Evolutionary conservation across 1,140 invertebrate genomes (phyloP), one percentile per base, ranked within the genome.

Genomic region (Nebria ingens): DNA sequence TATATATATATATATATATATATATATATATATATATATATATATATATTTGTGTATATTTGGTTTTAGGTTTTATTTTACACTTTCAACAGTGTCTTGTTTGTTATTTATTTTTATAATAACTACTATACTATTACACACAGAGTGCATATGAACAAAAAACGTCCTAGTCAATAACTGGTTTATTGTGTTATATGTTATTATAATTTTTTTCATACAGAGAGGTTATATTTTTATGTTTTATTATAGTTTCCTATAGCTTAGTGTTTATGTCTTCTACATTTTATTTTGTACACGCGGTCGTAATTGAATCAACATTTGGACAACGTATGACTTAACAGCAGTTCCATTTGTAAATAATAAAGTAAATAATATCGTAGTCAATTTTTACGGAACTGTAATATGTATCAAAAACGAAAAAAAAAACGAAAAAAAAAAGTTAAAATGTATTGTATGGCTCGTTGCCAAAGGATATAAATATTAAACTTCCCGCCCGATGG

Each of bases 121-220:
- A 34, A 34, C 25, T 34, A 34, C 25, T 34, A 34, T 34, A 34
- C 25, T n/a, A n/a, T n/a, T n/a, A n/a, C n/a, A n/a, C n/a, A 29
- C 25, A 29, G 13, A 11, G 3, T 45, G 17, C 17, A 45, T 45
- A 12, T 45, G 40, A 45, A 45, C 40, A 45, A 45, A 45, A 45
- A 45, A 45, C 40, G 40, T 45, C 40, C 40, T 45, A 45, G 40
- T 45, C 40, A 45, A 45, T 45, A 45, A 45, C 40, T 45, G 40
- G 40, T 45, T 45, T 11, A 45, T 45, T 45, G 40, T 45, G 40
- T 45, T 45, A 45, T 45, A 34, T 34, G 6, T 6, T 34, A 34
- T 9, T 34, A 34, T 34, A 9, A 9, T 34, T 34, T 34, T 34
- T 34, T 34, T 34, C 25, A 34, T 34, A 34, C 25, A 34, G 25